Evolutionary conservation across 2,888 invertebrate species (phyloP), one percentile per base, ranked within the genome.

Genomic region (Orgyia antiqua): DNA sequence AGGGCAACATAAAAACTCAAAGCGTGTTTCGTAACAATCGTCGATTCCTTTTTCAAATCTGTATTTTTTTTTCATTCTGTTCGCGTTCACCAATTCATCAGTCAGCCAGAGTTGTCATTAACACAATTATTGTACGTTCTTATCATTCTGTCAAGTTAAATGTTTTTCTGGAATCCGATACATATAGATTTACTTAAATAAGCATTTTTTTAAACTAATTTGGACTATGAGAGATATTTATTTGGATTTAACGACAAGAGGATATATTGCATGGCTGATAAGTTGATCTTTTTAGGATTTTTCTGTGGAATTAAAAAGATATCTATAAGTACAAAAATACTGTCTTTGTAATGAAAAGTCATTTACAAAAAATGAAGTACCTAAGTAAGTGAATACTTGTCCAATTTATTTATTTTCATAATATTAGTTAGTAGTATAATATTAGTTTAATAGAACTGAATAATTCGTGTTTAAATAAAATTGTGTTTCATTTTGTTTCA

Each of bases 131-230:
- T 58, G 60, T 49, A 53, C 29, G 39, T 47, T 60, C 65, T 56
- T 75, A 76, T 84, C 84, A 82, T 71, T 51, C 70, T 79, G 84
- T 79, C 80, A 69, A 45, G 35, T 36, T 36, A 33, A 43, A 46
- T 35, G 41, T 44, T 38, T 51, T 50, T 41, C 13, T 21, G 27
- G 36, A 38, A 50, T 39, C 42, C 30, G 38, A 44, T n/a, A n/a
- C n/a, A n/a, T n/a, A 55, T 61, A 54, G 52, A 41, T 55, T 55
- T 53, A 57, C 63, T 44, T 47, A 56, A 59, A 58, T 56, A 40
- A 50, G 45, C 29, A 44, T 46, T 54, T 59, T 60, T 54, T 47
- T 19, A 31, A 49, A 50, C 42, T 57, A 51, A 55, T 52, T 47
- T 53, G 39, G 24, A 28, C 33, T 31, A 29, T 37, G 51, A 48